Percentiles rank a stretch among this genome's conserved stretches.
Evolutionary conservation across 2,113 vertebrate genomes (phyloP).

Genomic region (Eonycteris spelaea): DNA sequence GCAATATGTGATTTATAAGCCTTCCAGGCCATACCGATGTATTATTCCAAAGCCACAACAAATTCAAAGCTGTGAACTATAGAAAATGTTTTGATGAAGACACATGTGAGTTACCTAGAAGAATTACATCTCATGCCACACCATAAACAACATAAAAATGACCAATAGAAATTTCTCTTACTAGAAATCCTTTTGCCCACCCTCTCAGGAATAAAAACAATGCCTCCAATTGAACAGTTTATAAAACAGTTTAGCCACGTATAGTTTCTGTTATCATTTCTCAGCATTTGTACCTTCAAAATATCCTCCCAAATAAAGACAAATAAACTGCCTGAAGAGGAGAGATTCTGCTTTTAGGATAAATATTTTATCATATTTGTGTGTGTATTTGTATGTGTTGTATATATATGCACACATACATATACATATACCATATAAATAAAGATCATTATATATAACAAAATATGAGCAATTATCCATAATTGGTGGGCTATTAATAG

Average conservation of each 20-base stretch:
- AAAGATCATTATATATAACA: background rate
- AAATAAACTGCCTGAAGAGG: background rate
- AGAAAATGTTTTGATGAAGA: background rate
- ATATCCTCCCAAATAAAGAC: background rate
- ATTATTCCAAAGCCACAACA: background rate
- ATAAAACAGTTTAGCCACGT: background rate
- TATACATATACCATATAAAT: background rate
- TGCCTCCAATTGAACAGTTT: background rate
- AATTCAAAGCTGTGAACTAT: background rate
- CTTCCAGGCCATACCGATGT: background rate
- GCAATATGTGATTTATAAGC: background rate
- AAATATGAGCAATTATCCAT: background rate
- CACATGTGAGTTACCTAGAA: background rate
- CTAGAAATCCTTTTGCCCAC: background rate
- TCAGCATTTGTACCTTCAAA: background rate
- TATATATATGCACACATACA: background rate
- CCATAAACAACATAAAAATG: background rate
- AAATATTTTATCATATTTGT: background rate
- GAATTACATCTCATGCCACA: background rate
- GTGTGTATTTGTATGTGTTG: background rate
- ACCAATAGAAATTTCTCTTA: background rate
- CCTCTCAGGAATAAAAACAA: background rate
- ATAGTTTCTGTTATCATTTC: background rate
- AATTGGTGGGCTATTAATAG: background rate
- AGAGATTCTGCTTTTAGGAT: background rate